These are phyloP conservation scores for Laupala kohalensis DNA, from an alignment of 1,140 invertebrate species.

Conservation along the genomic window DNA sequence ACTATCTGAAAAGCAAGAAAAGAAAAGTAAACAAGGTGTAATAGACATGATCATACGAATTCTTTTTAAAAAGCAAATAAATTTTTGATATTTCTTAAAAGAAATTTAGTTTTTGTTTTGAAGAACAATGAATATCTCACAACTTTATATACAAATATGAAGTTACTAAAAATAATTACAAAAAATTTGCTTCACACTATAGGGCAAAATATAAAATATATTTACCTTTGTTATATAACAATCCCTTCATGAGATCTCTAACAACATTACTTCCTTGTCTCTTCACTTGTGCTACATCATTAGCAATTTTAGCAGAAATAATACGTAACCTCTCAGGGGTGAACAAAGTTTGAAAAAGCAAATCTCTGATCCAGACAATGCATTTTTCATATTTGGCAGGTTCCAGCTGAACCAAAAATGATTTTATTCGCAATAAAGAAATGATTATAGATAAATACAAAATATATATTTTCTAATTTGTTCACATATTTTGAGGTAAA, in stretches of 20 bases:
- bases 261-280: conserved; percentile 45
- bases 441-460: too few relatives aligned
- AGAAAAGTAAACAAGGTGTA: background rate
- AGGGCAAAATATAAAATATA: background rate
- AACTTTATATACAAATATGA: background rate
- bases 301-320: conserved; percentile 59
- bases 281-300: conserved; percentile 59
- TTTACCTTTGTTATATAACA: conserved; percentile 47
- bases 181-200: background rate
- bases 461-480: too few relatives aligned
- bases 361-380: conserved; percentile 60
- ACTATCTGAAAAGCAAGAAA: conserved; percentile 46
- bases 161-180: background rate
- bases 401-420: conserved; percentile 46
- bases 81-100: too few relatives aligned
- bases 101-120: too few relatives aligned
- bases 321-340: conserved; percentile 59
- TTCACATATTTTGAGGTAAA: too few relatives aligned
- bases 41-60: too few relatives aligned
- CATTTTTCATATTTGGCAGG: conserved; percentile 58
- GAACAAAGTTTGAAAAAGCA: conserved; percentile 57
- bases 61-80: too few relatives aligned
- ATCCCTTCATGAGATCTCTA: conserved; percentile 43
- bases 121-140: too few relatives aligned
- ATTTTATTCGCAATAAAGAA: too few relatives aligned